Evolutionary conservation across 2,113 vertebrate species (phyloP).

Genomic region (Pitta sordida): DNA sequence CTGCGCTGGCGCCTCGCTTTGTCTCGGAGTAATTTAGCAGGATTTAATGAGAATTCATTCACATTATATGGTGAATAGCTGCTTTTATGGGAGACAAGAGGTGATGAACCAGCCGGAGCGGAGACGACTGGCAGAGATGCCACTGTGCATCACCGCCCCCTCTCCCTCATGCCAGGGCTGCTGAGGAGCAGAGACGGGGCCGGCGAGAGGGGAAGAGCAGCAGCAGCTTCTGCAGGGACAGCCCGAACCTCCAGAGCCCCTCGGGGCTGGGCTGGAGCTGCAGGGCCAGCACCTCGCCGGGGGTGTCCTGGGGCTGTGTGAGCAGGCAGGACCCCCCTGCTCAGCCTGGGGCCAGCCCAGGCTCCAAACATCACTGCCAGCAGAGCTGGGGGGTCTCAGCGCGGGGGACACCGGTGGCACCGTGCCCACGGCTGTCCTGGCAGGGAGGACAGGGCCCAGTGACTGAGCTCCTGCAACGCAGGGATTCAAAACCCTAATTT

Average conservation of each 20-base stretch:
- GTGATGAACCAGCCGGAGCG: not conserved
- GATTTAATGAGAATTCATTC: conserved; percentile 35
- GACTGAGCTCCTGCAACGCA: not conserved
- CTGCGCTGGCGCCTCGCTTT: not conserved
- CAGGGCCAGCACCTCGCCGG: not conserved
- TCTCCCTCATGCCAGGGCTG: not conserved
- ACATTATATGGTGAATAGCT: not conserved
- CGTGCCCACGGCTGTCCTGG: rapidly evolving
- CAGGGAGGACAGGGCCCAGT: not conserved
- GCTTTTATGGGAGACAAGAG: conserved; percentile 6
- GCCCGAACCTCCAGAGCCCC: not conserved
- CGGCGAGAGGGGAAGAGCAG: not conserved
- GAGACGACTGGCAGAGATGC: not conserved
- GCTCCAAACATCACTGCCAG: rapidly evolving
- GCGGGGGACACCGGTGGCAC: not conserved
- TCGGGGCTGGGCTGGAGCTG: too few relatives aligned
- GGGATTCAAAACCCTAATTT: not conserved
- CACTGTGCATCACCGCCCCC: not conserved
- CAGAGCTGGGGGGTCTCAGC: not conserved
- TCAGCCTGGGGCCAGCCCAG: not conserved
- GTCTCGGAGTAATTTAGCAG: conserved; percentile 33
- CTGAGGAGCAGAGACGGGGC: not conserved
- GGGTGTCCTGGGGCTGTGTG: not conserved
- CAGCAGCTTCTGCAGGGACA: not conserved
- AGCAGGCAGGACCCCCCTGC: not conserved